Percentiles rank a stretch among this genome's conserved stretches.
Conservation (phyloP, 2,797 vertebrate species). For the Gadopsis bispinosus region DNA sequence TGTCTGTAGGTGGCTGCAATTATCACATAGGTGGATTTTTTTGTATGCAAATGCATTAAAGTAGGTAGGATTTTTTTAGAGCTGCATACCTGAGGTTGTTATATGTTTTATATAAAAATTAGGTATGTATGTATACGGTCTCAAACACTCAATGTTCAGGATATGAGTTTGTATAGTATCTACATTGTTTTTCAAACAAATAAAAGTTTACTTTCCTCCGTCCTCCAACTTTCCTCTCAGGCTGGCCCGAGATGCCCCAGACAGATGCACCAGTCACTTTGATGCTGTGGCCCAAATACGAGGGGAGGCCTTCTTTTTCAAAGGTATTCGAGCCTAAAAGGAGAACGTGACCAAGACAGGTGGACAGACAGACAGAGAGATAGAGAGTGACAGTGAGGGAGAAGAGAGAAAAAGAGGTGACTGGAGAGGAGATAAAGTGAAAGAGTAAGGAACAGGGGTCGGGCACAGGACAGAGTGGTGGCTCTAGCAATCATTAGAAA, state of each 20-base stretch:
- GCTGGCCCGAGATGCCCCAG: conserved; percentile 87
- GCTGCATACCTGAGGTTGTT: neutral
- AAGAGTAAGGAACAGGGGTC: conserved; percentile 7
- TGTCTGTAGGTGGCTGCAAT: conserved; percentile 28
- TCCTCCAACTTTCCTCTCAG: conserved; percentile 67
- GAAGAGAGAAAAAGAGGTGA: conserved; percentile 18
- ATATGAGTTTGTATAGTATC: neutral
- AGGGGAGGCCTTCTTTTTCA: conserved; percentile 96
- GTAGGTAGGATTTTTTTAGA: neutral
- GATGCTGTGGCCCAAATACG: conserved; percentile 98
- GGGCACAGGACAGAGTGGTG: conserved; percentile 14
- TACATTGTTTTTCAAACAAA: neutral
- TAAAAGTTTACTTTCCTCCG: neutral
- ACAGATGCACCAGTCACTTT: conserved; percentile 88
- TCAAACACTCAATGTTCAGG: neutral
- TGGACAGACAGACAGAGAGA: neutral
- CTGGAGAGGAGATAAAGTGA: conserved; percentile 43
- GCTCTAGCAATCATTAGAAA: conserved; percentile 51
- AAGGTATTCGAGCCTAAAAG: conserved; percentile 61
- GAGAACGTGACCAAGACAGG: conserved; percentile 17
- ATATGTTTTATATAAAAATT: neutral
- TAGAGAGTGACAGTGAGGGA: conserved; percentile 12
- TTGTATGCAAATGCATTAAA: conserved; percentile 19
- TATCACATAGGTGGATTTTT: neutral
- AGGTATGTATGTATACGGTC: neutral